Conservation (phyloP, 2,797 vertebrate genomes). For the Syngnathus acus region DNA sequence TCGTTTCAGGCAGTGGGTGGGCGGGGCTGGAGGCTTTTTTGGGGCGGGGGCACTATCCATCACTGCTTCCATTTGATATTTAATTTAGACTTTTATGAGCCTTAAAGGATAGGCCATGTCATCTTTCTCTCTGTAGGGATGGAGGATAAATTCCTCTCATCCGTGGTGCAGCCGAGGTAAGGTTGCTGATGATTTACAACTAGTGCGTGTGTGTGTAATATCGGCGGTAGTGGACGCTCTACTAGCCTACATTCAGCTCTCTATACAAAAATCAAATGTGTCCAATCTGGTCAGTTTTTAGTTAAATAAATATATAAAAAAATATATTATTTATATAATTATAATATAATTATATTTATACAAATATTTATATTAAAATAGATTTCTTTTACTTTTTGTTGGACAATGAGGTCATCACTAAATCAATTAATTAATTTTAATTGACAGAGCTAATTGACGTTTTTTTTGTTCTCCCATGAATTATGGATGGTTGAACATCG, state of each 20-base stretch:
- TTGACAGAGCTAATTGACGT: conserved; percentile 72
- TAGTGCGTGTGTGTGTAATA: conserved; percentile 28
- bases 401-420: background rate
- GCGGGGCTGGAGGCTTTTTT: conserved; percentile 22
- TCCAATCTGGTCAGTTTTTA: background rate
- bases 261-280: no score
- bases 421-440: conserved; percentile 85
- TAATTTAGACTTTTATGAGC: conserved; percentile 79
- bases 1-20: conserved; percentile 47
- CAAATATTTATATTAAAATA: no score
- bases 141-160: conserved; percentile 71
- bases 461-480: conserved; percentile 71
- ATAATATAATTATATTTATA: no score
- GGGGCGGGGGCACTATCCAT: conserved; percentile 63
- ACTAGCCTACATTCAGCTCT: conserved; percentile 32
- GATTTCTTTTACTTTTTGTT: background rate
- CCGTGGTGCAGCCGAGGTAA: conserved; percentile 51
- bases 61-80: conserved; percentile 79
- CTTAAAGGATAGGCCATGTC: conserved; percentile 71
- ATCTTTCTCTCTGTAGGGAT: conserved; percentile 62
- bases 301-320: background rate
- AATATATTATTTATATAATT: background rate
- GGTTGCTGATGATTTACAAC: conserved; percentile 63
- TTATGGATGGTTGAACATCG: conserved; percentile 77
- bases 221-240: conserved; percentile 30